Evolutionary conservation across 2,113 vertebrate species (phyloP).

Genomic region (Amblyopsis rosae): DNA sequence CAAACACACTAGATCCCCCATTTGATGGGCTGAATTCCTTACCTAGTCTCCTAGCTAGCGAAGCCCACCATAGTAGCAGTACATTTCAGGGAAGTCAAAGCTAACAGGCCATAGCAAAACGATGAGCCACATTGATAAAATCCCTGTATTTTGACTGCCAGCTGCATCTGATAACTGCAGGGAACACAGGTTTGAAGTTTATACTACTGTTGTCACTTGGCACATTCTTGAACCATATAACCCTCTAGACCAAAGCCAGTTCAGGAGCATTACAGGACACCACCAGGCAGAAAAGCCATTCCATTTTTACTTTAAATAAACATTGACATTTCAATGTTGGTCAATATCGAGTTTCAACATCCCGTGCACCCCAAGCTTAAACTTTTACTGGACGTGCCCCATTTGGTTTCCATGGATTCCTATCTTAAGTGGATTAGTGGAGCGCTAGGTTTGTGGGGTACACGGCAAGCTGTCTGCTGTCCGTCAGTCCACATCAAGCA

Average conservation of each 20-base stretch:
- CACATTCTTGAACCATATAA: conserved; percentile 8
- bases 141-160: conserved; percentile 63
- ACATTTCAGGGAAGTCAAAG: background rate
- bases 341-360: background rate
- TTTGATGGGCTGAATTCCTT: background rate
- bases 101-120: conserved; percentile 2
- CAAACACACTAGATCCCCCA: conserved; percentile 4
- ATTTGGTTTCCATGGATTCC: conserved; percentile 50
- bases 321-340: too few relatives aligned
- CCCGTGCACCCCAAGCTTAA: conserved; percentile 1
- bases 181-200: conserved; percentile 41
- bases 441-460: conserved; percentile 43
- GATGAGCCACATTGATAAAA: conserved; percentile 16
- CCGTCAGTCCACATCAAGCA: conserved; percentile 65
- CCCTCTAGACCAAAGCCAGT: background rate
- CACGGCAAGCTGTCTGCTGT: conserved; percentile 64
- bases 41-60: background rate
- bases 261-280: too few relatives aligned
- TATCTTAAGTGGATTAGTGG: conserved; percentile 46
- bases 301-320: too few relatives aligned
- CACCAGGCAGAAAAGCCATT: background rate
- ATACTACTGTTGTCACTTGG: conserved; percentile 51
- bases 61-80: background rate
- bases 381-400: conserved; percentile 14
- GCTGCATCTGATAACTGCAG: conserved; percentile 41